phyloP scores from a whole-genome alignment of 2,113 vertebrate genomes.

The Ptilorrhoa leucosticta region DNA sequence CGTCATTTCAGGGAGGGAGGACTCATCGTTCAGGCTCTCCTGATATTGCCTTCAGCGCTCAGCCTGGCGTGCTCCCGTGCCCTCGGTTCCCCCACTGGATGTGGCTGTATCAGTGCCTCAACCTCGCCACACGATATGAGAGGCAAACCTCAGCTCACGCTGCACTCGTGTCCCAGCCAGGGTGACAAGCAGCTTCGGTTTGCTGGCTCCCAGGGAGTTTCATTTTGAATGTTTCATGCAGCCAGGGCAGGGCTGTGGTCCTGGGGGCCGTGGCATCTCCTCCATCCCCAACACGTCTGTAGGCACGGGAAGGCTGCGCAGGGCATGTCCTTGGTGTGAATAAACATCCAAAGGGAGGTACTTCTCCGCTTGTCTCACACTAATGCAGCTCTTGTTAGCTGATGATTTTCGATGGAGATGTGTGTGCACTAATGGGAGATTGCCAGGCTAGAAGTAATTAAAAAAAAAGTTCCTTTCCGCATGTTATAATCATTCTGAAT shows the following conservation, averaged over 20 bases:
- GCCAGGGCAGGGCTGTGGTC: not conserved
- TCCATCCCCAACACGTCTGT: rapidly evolving
- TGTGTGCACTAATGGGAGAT: not conserved
- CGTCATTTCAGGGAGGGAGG: not conserved
- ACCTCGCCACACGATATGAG: not conserved
- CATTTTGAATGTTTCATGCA: not conserved
- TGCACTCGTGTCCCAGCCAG: not conserved
- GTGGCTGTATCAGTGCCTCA: not conserved
- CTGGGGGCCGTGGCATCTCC: not conserved
- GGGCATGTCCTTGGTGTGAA: not conserved
- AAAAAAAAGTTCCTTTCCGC: conserved; percentile 31
- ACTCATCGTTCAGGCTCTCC: not conserved
- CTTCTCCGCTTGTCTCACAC: not conserved
- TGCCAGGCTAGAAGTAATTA: conserved; percentile 36
- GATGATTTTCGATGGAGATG: not conserved
- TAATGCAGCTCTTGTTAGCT: not conserved
- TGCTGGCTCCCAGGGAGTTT: not conserved
- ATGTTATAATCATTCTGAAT: conserved; percentile 43
- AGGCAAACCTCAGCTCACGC: conserved; percentile 19
- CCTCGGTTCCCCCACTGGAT: not conserved
- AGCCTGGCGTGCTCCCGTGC: not conserved
- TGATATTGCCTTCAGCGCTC: not conserved
- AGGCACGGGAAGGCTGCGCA: not conserved
- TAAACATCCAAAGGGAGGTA: not conserved
- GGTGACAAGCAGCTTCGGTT: not conserved